These are phyloP conservation scores for Daubentonia madagascariensis DNA, from an alignment of 2,113 vertebrate genomes.

Conservation along the genomic window DNA sequence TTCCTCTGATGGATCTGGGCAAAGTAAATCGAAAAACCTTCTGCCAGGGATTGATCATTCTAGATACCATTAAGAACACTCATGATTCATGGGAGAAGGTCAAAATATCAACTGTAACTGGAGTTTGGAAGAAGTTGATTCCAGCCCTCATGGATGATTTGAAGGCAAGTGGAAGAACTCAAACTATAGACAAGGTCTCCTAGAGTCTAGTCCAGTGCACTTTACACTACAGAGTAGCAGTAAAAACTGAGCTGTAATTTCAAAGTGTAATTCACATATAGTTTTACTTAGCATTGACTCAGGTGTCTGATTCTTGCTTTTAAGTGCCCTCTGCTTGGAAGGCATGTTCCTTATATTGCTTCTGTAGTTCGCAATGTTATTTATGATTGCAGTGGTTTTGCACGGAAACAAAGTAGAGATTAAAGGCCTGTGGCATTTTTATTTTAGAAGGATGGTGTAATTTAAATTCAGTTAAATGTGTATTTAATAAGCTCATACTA, in stretches of 20 bases:
- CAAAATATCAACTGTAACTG: background rate
- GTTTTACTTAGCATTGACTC: background rate
- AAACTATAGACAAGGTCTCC: background rate
- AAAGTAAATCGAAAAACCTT: background rate
- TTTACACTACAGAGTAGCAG: background rate
- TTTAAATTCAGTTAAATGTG: background rate
- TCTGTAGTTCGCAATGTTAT: background rate
- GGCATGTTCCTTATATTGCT: background rate
- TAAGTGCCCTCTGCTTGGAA: background rate
- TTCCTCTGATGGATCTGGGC: background rate
- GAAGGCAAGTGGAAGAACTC: background rate
- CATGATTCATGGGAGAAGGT: background rate
- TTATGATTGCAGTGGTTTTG: background rate
- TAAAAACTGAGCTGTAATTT: background rate
- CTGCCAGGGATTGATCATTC: background rate
- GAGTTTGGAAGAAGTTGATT: background rate
- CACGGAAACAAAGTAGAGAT: background rate
- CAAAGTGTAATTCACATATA: background rate
- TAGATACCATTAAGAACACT: background rate
- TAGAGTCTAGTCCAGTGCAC: no score
- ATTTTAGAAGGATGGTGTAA: background rate
- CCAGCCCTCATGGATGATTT: background rate
- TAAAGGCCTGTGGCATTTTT: background rate
- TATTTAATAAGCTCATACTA: background rate
- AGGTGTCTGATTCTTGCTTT: background rate